Evolutionary conservation across 2,797 vertebrate genomes (phyloP).

Genomic region (Uromys caudimaculatus): DNA sequence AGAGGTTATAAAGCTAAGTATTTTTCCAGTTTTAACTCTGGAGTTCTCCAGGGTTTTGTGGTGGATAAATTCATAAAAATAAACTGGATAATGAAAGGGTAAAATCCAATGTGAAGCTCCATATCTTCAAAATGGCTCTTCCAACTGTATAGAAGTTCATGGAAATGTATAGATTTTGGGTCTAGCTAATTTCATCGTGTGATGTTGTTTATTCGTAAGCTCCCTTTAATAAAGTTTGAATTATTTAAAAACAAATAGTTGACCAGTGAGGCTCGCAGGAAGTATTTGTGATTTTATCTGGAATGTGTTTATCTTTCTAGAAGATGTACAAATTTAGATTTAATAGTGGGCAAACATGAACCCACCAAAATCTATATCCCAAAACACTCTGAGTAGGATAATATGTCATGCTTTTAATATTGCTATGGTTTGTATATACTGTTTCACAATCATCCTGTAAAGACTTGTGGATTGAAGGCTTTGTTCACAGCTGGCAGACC

Average conservation of each 20-base stretch:
- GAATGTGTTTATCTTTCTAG: neutral
- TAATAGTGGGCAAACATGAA: neutral
- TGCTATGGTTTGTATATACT: neutral
- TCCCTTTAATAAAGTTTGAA: neutral
- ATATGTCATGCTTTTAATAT: neutral
- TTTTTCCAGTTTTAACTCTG: neutral
- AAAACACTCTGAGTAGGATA: neutral
- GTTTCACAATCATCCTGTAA: neutral
- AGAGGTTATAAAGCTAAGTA: neutral
- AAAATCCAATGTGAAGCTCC: neutral
- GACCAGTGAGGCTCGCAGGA: neutral
- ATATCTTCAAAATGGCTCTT: neutral
- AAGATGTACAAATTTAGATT: constrained; percentile 16
- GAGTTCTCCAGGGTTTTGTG: neutral
- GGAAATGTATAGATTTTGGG: neutral
- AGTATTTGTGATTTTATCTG: neutral
- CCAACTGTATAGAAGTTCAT: neutral
- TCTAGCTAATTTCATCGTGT: neutral
- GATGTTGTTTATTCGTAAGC: neutral
- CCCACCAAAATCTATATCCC: neutral
- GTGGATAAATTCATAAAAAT: neutral
- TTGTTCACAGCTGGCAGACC: neutral
- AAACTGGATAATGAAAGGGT: neutral
- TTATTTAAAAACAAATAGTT: neutral
- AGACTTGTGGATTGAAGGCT: neutral